Evolutionary conservation across 1,140 invertebrate genomes (phyloP).

Genomic region (Leptopilina boulardi): DNA sequence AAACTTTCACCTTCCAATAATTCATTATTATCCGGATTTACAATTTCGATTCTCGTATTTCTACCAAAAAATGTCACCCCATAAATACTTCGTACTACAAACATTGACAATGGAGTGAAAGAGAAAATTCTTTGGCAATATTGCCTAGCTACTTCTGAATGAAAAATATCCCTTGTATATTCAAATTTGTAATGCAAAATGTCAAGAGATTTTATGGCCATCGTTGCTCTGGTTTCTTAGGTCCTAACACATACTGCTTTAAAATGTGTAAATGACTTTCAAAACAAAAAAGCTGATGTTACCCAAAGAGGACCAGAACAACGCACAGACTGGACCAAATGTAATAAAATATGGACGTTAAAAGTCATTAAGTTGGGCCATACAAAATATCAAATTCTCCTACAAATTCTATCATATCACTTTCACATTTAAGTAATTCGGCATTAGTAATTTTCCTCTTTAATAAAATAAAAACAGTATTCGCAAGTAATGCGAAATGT

Average conservation of each 20-base stretch:
- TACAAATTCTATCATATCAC: constrained; percentile 51
- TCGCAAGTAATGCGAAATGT: constrained; percentile 48
- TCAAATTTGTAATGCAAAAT: constrained; percentile 35
- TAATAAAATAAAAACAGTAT: constrained; percentile 41
- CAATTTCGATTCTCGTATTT: constrained; percentile 53
- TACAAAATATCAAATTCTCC: constrained; percentile 48
- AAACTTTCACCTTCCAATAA: constrained; percentile 37
- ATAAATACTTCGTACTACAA: neutral
- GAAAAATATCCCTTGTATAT: neutral
- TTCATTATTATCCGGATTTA: constrained; percentile 24
- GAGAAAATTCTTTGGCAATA: constrained; percentile 49
- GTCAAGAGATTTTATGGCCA: constrained; percentile 42
- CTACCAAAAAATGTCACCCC: constrained; percentile 52
- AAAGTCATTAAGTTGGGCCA: constrained; percentile 46
- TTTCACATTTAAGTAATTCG: constrained; percentile 50
- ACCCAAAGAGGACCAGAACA: constrained; percentile 51
- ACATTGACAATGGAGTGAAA: neutral
- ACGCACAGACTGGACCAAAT: constrained; percentile 41
- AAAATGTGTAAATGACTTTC: constrained; percentile 47
- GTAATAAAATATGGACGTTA: constrained; percentile 51
- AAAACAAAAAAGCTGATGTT: constrained; percentile 50
- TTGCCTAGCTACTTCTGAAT: constrained; percentile 22
- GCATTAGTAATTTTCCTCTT: constrained; percentile 36
- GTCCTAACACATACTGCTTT: constrained; percentile 44
- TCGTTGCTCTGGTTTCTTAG: constrained; percentile 49